phyloP scores from a whole-genome alignment of 1,140 invertebrate species.

The Chlorops oryzae region DNA sequence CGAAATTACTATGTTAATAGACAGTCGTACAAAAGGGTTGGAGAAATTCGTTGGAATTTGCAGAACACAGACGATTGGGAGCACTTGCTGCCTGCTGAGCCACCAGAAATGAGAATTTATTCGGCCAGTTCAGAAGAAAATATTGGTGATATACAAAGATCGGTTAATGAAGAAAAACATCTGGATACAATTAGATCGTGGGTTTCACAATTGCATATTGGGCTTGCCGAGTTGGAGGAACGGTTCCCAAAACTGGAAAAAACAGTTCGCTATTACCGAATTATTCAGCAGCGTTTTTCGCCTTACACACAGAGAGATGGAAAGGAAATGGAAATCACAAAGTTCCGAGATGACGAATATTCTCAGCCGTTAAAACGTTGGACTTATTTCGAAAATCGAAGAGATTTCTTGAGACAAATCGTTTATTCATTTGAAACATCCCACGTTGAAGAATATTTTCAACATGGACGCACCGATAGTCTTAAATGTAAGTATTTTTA shows the following conservation, averaged over 20 bases:
- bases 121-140: slow-evolving; percentile 46
- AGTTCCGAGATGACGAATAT: slow-evolving; percentile 65
- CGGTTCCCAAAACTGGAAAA: slow-evolving; percentile 69
- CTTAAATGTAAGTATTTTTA: slow-evolving; percentile 58
- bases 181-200: slow-evolving; percentile 72
- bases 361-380: slow-evolving; percentile 53
- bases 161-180: slow-evolving; percentile 60
- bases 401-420: slow-evolving; percentile 59
- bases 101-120: slow-evolving; percentile 47
- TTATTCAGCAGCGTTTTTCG: slow-evolving; percentile 68
- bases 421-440: slow-evolving; percentile 56
- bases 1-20: slow-evolving; percentile 74
- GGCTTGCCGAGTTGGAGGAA: slow-evolving; percentile 62
- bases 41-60: slow-evolving; percentile 56
- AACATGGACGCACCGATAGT: slow-evolving; percentile 61
- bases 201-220: slow-evolving; percentile 64
- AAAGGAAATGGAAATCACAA: slow-evolving; percentile 60
- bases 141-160: slow-evolving; percentile 20
- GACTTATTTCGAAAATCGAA: slow-evolving; percentile 65
- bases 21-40: slow-evolving; percentile 53
- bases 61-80: slow-evolving; percentile 59
- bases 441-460: slow-evolving; percentile 60
- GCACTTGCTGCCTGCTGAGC: slow-evolving; percentile 63
- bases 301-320: slow-evolving; percentile 64
- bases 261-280: slow-evolving; percentile 66